Base-by-base conservation (phyloP, 2,888 invertebrate species). In the Scaptomyza flava region DNA sequence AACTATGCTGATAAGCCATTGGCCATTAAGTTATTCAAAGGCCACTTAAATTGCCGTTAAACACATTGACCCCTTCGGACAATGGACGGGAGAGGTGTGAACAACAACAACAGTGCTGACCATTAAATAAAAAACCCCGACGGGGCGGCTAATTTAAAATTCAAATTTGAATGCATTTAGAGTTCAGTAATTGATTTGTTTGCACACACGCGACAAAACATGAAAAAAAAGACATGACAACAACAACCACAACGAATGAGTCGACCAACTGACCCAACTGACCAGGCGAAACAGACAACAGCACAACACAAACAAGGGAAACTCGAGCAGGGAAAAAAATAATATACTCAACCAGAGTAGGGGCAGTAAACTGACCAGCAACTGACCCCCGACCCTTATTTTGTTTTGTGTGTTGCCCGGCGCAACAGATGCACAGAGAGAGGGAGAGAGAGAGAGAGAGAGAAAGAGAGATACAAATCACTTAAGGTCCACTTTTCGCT, bases 161-260 rank as follows among this genome's bases (percentile, higher is more conserved):
- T 73, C 82, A 89, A 85, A 85, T 89, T 75, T 67, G 68, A 72
- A 62, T 69, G 65, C 80, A 87, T 76, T 87, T 80, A 77, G 73
- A 80, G 74, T 59, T 58, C 66, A 57, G 81, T 89, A 89, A 87
- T 86, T 86, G 88, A 89, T 79, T 86, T 87, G 89, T 86, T 89
- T 85, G 69, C 73, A 72, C 69, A 75, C 87, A 88, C 81, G 85
- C 87, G 68, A 81, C 81, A 58, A 11, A 52, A 9, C 33, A 34
- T n/a, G 1, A n/a, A 3, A 17, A 17, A n/a, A 50, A 20, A 65
- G 34, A 67, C 73, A 53, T 51, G 41, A 48, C 61, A 48, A 68
- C 47, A 42, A 57, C 57, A 45, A 42, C 34, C 52, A 54, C 43
- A 11, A 14, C 33, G 33, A 23, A 20, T 50, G 45, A 65, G 38